Percentiles rank a stretch among this genome's conserved stretches.
phyloP scores from a whole-genome alignment of 2,797 vertebrate genomes.

The Gymnothorax javanicus region DNA sequence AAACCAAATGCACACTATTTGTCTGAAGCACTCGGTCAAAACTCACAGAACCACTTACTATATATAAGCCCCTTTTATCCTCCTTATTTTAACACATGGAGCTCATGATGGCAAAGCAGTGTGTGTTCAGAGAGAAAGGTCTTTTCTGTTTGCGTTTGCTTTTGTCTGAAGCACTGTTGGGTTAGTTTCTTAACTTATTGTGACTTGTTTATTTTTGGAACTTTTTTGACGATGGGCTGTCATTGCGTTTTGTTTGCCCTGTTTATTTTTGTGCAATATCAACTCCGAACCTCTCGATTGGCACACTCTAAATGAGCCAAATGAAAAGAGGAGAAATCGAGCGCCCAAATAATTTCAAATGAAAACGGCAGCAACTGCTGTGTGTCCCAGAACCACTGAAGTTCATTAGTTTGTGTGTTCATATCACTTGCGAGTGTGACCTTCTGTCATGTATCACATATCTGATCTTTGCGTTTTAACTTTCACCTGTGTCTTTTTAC shows the following conservation, averaged over 20 bases:
- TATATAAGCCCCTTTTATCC: slow-evolving; percentile 23
- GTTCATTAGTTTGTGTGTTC: not conserved
- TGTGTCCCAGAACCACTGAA: not conserved
- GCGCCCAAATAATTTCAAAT: not conserved
- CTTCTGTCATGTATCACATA: not conserved
- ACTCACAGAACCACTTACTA: slow-evolving; percentile 49
- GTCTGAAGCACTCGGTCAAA: slow-evolving; percentile 39
- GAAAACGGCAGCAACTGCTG: not conserved
- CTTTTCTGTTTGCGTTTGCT: not conserved
- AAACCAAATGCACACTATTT: slow-evolving; percentile 50
- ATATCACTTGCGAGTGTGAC: not conserved
- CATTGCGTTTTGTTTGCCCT: slow-evolving; percentile 29
- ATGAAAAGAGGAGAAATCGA: not conserved
- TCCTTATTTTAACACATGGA: slow-evolving; percentile 34
- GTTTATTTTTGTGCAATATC: not conserved
- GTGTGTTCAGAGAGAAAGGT: not conserved
- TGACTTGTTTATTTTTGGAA: slow-evolving; percentile 33
- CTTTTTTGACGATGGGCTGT: slow-evolving; percentile 29
- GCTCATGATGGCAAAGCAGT: slow-evolving; percentile 35
- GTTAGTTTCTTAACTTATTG: slow-evolving; percentile 41
- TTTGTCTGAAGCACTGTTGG: slow-evolving; percentile 3
- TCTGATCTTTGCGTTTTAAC: not conserved
- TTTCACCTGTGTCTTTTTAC: not conserved
- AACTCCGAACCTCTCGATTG: slow-evolving; percentile 15
- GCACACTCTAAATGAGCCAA: not conserved